Evolutionary conservation across 2,888 invertebrate genomes (phyloP).

Genomic region (Arctia plantaginis): DNA sequence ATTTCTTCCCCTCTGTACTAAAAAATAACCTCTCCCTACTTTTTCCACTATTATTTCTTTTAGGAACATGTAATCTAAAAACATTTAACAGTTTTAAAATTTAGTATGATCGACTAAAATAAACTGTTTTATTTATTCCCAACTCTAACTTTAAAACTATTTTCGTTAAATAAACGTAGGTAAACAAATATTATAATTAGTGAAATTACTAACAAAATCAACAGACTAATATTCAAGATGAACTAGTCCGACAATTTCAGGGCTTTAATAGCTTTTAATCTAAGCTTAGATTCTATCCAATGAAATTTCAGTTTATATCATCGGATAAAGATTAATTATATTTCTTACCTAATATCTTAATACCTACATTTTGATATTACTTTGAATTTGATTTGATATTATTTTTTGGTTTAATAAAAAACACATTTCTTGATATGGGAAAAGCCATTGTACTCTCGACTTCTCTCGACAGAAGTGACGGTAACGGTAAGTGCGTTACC

Average conservation of each 20-base stretch:
- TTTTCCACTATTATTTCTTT: background rate
- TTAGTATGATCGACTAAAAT: background rate
- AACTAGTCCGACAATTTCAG: background rate
- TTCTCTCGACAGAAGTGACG: no score
- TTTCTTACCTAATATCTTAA: background rate
- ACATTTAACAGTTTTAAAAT: background rate
- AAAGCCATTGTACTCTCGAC: no score
- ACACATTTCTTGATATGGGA: no score
- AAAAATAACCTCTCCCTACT: no score
- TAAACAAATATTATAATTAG: background rate
- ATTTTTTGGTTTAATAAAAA: no score
- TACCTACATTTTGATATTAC: background rate
- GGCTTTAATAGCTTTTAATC: background rate
- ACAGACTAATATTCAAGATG: constrained; percentile 2
- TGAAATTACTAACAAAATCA: background rate
- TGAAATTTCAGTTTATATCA: background rate
- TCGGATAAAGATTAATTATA: background rate
- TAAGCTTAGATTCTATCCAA: background rate
- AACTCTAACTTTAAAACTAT: background rate
- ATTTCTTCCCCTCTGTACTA: no score
- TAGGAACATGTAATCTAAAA: background rate
- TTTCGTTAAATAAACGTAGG: background rate
- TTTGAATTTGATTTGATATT: no score
- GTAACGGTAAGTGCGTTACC: no score
- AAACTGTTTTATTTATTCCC: background rate